Percentiles rank a stretch among this genome's conserved stretches.
These are phyloP conservation scores for Leptinotarsa haldemani DNA, from an alignment of 2,888 invertebrate species.

Conservation along the genomic window DNA sequence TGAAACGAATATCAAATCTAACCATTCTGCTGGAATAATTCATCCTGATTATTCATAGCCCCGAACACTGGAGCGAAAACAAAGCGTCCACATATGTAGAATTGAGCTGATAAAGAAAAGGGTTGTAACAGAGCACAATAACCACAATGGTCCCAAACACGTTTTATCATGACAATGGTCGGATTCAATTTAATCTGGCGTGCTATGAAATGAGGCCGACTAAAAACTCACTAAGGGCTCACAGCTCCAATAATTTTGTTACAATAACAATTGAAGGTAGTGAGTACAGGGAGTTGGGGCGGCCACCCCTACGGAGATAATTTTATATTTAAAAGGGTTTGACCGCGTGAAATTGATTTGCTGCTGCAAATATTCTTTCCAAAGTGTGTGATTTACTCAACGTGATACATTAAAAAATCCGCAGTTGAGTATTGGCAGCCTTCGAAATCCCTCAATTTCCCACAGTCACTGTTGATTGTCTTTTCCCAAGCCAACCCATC, in stretches of 20 bases:
- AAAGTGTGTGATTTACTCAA: conserved; percentile 35
- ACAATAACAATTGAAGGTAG: conserved; percentile 55
- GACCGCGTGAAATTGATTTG: conserved; percentile 54
- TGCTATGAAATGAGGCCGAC: conserved; percentile 54
- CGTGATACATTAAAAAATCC: conserved; percentile 25
- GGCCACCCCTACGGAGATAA: conserved; percentile 50
- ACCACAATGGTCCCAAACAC: conserved; percentile 63
- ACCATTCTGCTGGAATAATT: background rate
- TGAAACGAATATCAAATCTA: background rate
- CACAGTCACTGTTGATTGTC: background rate
- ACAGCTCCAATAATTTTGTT: conserved; percentile 58
- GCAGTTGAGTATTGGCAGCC: background rate
- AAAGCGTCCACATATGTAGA: conserved; percentile 59
- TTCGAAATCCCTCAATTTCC: background rate
- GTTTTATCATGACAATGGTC: conserved; percentile 63
- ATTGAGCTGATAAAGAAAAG: conserved; percentile 61
- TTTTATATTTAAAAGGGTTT: conserved; percentile 51
- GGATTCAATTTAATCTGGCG: conserved; percentile 64
- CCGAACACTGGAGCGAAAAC: conserved; percentile 50
- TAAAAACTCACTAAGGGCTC: conserved; percentile 49
- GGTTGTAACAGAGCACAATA: conserved; percentile 60
- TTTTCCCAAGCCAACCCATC: too few relatives aligned
- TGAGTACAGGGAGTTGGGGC: conserved; percentile 38
- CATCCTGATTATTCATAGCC: conserved; percentile 19
- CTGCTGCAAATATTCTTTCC: conserved; percentile 34